Evolutionary conservation across 2,113 vertebrate species (phyloP).

Genomic region (Uropsilus gracilis): DNA sequence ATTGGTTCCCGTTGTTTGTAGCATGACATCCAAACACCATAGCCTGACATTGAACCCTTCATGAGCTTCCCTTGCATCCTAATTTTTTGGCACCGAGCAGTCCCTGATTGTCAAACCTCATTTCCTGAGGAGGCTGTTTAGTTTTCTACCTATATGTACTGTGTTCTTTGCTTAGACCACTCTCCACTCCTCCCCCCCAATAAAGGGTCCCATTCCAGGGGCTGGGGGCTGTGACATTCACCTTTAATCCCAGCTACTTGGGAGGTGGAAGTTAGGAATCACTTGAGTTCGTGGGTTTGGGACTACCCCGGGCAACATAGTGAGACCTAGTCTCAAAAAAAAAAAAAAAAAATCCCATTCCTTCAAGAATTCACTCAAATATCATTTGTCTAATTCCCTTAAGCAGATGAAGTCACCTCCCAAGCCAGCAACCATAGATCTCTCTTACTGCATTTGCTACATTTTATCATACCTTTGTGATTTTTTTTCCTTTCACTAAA

Average conservation of each 20-base stretch:
- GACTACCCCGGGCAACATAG: too few species aligned
- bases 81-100: neutral
- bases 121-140: slow-evolving; percentile 23
- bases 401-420: neutral
- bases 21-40: neutral
- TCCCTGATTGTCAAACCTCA: neutral
- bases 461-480: slow-evolving; percentile 14
- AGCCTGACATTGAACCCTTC: neutral
- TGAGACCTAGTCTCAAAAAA: too few species aligned
- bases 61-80: neutral
- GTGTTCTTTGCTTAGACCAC: slow-evolving; percentile 14
- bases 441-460: slow-evolving; percentile 1
- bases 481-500: neutral
- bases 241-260: too few species aligned
- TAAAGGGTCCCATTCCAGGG: too few species aligned
- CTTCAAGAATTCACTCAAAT: neutral
- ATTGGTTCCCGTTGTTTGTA: neutral
- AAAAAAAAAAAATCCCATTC: too few species aligned
- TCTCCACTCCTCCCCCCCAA: neutral
- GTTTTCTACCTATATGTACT: neutral
- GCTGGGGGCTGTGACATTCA: too few species aligned
- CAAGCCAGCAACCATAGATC: neutral
- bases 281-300: too few species aligned
- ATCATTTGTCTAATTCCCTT: slow-evolving; percentile 31
- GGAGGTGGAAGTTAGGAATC: too few species aligned